Conservation (phyloP, 2,797 vertebrate species). For the Argya squamiceps region DNA sequence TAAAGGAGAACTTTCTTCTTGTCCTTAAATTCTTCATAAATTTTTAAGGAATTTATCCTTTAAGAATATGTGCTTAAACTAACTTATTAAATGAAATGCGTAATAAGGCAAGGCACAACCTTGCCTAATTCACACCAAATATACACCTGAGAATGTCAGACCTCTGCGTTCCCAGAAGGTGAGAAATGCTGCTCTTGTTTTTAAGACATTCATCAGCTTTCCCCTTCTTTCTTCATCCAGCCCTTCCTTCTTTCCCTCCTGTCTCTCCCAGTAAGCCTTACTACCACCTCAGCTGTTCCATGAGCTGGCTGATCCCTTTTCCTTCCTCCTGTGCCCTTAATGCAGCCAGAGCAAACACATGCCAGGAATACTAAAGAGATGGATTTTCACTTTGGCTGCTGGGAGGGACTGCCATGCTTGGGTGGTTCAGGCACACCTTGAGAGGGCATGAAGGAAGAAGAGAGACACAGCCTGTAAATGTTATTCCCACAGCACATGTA, state of each 20-base stretch:
- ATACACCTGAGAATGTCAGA: fast-evolving
- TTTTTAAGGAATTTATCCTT: background rate
- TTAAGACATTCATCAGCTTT: background rate
- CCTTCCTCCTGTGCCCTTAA: background rate
- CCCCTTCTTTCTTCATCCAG: background rate
- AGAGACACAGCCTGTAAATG: background rate
- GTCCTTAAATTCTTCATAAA: background rate
- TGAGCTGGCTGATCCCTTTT: background rate
- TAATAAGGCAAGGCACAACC: background rate
- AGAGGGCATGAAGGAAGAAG: background rate
- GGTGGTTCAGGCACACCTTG: background rate
- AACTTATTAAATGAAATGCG: background rate
- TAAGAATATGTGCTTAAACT: background rate
- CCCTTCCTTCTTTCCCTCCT: background rate
- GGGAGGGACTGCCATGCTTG: fast-evolving
- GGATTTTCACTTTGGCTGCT: background rate
- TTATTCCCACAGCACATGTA: fast-evolving
- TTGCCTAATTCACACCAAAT: background rate
- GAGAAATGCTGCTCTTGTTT: background rate
- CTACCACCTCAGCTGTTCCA: background rate
- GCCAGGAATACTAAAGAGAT: background rate
- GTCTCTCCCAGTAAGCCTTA: background rate
- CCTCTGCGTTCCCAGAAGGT: background rate
- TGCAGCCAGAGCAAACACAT: background rate
- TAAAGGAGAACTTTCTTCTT: background rate